These are phyloP conservation scores for Octonoba sinensis DNA, from an alignment of 2,888 invertebrate species.

Conservation along the genomic window DNA sequence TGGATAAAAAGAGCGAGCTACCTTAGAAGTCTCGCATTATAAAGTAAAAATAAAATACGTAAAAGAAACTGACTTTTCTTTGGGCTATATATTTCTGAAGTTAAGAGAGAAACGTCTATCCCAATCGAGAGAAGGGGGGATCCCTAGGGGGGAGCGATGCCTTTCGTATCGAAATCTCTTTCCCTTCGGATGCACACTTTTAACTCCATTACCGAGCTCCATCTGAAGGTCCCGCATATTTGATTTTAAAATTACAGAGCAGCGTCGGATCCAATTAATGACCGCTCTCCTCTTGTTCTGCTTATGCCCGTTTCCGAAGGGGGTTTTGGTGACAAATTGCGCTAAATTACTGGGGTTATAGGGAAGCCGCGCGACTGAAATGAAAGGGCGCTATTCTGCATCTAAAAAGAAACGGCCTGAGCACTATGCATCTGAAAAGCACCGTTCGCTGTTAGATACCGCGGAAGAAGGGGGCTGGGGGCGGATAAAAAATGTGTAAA, in stretches of 20 bases:
- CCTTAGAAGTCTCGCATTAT: conserved; percentile 50
- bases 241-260: conserved; percentile 65
- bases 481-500: conserved; percentile 34
- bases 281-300: conserved; percentile 56
- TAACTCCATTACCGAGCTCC: conserved; percentile 63
- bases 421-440: background rate
- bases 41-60: conserved; percentile 49
- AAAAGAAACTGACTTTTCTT: conserved; percentile 47
- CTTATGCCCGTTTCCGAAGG: conserved; percentile 42
- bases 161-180: conserved; percentile 58
- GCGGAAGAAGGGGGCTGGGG: conserved; percentile 18
- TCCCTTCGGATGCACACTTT: conserved; percentile 61
- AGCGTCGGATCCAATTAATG: conserved; percentile 62
- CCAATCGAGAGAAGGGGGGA: conserved; percentile 20
- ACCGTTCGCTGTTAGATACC: conserved; percentile 46
- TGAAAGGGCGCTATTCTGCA: conserved; percentile 60
- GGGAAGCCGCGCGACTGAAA: conserved; percentile 55
- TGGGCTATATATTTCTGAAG: conserved; percentile 50
- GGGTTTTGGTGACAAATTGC: conserved; percentile 66
- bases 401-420: conserved; percentile 16
- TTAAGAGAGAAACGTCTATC: conserved; percentile 53
- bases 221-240: conserved; percentile 64
- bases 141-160: conserved; percentile 8
- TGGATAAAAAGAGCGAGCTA: conserved; percentile 34
- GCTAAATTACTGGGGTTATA: conserved; percentile 65